phyloP scores from a whole-genome alignment of 2,113 vertebrate genomes.

The Thermophis baileyi region DNA sequence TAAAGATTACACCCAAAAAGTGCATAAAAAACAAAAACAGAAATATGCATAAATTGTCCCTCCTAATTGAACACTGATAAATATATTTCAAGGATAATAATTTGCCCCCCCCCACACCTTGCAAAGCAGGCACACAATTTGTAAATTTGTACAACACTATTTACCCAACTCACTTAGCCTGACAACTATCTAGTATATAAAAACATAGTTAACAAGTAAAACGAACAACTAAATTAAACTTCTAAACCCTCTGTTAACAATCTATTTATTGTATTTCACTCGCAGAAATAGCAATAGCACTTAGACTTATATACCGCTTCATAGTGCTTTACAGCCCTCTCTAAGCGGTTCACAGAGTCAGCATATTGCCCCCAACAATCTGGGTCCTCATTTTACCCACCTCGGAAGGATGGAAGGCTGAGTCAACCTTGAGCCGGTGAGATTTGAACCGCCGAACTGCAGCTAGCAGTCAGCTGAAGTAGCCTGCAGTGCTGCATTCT shows the following conservation, averaged over 20 bases:
- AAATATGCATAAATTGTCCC: background rate
- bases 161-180: background rate
- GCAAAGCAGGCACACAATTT: background rate
- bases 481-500: no score
- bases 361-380: no score
- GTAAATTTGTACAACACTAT: background rate
- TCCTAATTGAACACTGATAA: background rate
- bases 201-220: background rate
- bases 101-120: background rate
- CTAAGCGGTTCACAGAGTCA: no score
- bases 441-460: no score
- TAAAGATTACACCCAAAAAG: background rate
- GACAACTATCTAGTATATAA: background rate
- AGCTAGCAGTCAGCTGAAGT: no score
- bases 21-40: background rate
- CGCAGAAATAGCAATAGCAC: no score
- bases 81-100: no score
- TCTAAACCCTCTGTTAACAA: background rate
- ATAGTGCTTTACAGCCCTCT: no score
- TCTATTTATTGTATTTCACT: background rate
- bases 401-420: no score
- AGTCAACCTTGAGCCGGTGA: no score
- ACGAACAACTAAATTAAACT: background rate
- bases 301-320: no score
- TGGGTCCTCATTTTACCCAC: no score